Evolutionary conservation across 2,888 invertebrate genomes (phyloP).

Genomic region (Yponomeuta cagnagella): DNA sequence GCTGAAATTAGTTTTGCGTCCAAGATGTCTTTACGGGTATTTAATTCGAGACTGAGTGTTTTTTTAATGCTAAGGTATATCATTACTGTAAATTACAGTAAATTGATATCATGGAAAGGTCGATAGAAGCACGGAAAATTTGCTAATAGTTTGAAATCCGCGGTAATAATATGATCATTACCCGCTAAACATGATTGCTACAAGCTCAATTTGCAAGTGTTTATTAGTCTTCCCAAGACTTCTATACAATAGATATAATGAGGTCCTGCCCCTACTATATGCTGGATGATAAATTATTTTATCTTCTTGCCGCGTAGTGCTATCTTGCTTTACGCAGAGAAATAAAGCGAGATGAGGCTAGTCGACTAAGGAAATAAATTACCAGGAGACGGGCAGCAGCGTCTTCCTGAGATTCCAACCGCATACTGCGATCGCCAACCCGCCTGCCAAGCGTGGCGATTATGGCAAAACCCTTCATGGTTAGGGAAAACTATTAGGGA

Average conservation of each 20-base stretch:
- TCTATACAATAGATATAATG: neutral
- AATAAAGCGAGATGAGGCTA: no score
- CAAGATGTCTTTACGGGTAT: neutral
- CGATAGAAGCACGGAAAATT: conserved; percentile 1
- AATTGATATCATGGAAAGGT: conserved; percentile 1
- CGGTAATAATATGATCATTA: neutral
- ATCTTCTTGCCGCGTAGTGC: no score
- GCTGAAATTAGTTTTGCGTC: neutral
- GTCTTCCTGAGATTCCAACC: no score
- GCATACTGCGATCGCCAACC: no score
- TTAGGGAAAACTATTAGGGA: no score
- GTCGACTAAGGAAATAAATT: no score
- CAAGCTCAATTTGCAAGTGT: neutral
- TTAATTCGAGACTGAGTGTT: neutral
- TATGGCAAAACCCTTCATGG: no score
- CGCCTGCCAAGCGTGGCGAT: no score
- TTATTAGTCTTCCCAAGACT: neutral
- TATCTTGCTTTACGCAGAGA: no score
- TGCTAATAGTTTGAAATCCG: neutral
- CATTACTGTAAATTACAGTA: neutral
- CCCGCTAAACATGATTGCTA: neutral
- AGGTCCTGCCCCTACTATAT: no score
- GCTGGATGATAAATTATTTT: no score
- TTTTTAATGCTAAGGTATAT: neutral
- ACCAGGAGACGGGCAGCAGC: no score